phyloP scores from a whole-genome alignment of 2,113 vertebrate species.

The Pterocles orientalis region DNA sequence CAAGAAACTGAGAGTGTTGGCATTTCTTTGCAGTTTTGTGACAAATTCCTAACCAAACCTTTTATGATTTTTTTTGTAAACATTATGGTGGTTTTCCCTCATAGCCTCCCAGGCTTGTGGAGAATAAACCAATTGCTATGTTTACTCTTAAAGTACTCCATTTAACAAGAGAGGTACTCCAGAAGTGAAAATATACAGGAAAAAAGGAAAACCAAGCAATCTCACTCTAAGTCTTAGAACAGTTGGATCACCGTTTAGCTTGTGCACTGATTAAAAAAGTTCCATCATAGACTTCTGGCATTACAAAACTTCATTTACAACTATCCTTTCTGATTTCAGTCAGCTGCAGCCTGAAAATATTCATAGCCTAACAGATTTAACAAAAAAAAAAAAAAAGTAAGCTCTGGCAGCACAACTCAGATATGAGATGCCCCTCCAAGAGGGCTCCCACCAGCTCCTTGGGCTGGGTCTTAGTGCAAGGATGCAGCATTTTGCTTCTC shows the following conservation, averaged over 20 bases:
- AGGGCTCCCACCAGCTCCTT: not conserved
- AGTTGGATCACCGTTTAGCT: not conserved
- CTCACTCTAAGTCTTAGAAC: not conserved
- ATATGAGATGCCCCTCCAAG: not conserved
- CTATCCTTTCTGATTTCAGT: conserved; percentile 29
- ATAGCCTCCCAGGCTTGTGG: not conserved
- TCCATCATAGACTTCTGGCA: not conserved
- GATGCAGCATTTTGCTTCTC: not conserved
- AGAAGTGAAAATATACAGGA: not conserved
- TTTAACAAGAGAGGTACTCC: not conserved
- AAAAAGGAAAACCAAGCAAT: not conserved
- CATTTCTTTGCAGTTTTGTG: not conserved
- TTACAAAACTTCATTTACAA: conserved; percentile 18
- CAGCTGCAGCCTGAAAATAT: conserved; percentile 10
- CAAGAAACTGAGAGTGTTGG: not conserved
- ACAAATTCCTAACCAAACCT: not conserved
- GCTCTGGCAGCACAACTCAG: not conserved
- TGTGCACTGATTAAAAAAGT: not conserved
- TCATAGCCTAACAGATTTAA: not conserved
- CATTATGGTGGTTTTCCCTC: not conserved
- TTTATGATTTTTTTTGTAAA: not conserved
- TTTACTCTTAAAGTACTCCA: not conserved
- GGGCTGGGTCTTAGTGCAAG: not conserved
- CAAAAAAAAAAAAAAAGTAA: not conserved
- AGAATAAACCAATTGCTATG: not conserved